Percentiles rank a stretch among this genome's conserved stretches.
Conservation (phyloP, 1,140 invertebrate genomes). For the Habropoda laboriosa region DNA sequence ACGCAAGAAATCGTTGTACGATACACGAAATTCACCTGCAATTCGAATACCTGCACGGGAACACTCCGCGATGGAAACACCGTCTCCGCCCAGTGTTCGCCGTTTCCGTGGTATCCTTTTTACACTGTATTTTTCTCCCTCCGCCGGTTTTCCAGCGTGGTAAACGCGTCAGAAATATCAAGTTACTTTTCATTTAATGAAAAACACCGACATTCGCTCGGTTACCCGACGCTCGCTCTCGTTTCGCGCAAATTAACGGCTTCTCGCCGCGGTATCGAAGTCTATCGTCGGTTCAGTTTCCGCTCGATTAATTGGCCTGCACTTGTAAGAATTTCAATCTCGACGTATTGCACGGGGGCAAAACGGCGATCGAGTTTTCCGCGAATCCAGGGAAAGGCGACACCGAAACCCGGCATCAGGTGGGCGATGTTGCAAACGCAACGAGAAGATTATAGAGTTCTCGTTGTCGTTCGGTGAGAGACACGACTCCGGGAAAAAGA, state of each 20-base stretch:
- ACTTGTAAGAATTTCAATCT: slow-evolving; percentile 39
- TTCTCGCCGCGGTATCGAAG: background rate
- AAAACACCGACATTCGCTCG: background rate
- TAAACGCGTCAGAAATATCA: background rate
- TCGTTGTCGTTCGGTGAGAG: background rate
- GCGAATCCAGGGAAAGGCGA: background rate
- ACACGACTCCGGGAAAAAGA: background rate
- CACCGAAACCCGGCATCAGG: too few relatives aligned
- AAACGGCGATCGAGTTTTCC: background rate
- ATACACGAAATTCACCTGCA: slow-evolving; percentile 6
- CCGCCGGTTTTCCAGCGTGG: background rate
- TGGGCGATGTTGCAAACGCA: too few relatives aligned
- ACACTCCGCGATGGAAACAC: background rate
- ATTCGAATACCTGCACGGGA: background rate
- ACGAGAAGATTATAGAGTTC: too few relatives aligned
- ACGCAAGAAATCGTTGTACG: too few relatives aligned
- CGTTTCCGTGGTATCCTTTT: background rate
- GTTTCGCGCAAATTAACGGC: slow-evolving; percentile 2
- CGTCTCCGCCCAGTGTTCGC: too few relatives aligned
- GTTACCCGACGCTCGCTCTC: background rate
- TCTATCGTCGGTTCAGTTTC: slow-evolving; percentile 1
- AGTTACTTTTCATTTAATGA: background rate
- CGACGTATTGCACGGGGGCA: background rate
- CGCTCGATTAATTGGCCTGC: slow-evolving; percentile 1
- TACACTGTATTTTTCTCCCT: background rate